phyloP scores from a whole-genome alignment of 2,888 invertebrate genomes.

The Eilema sororculum region DNA sequence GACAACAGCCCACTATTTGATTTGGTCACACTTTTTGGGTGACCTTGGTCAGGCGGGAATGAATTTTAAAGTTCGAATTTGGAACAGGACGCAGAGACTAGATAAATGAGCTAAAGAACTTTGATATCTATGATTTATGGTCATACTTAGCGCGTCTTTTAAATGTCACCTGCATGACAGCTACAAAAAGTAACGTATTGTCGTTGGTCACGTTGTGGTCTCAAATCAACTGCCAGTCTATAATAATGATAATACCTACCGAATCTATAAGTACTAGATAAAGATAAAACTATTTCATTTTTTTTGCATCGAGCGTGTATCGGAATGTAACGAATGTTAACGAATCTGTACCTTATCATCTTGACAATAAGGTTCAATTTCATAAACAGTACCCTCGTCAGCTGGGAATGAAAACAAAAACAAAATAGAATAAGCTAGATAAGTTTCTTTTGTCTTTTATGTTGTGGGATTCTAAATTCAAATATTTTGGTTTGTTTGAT shows the following conservation, averaged over 20 bases:
- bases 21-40: too few species aligned
- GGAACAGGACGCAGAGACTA: too few species aligned
- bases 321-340: not conserved
- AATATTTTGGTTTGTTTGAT: conserved; percentile 6
- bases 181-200: too few species aligned
- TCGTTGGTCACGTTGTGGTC: too few species aligned
- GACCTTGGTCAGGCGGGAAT: too few species aligned
- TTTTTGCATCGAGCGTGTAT: not conserved
- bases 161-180: not conserved
- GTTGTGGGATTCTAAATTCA: conserved; percentile 23
- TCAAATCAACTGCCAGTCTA: too few species aligned
- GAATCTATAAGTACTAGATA: not conserved
- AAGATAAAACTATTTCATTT: not conserved
- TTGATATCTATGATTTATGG: too few species aligned
- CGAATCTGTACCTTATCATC: not conserved
- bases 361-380: not conserved
- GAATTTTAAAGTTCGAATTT: too few species aligned
- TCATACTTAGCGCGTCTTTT: too few species aligned
- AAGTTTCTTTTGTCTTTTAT: not conserved
- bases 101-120: too few species aligned
- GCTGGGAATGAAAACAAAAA: conserved; percentile 7
- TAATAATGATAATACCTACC: not conserved
- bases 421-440: not conserved
- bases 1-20: too few species aligned
- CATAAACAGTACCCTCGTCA: not conserved